Percentiles rank a stretch among this genome's conserved stretches.
Evolutionary conservation across 1,140 invertebrate genomes (phyloP).

Genomic region (Pseudomyrmex cubaensis): DNA sequence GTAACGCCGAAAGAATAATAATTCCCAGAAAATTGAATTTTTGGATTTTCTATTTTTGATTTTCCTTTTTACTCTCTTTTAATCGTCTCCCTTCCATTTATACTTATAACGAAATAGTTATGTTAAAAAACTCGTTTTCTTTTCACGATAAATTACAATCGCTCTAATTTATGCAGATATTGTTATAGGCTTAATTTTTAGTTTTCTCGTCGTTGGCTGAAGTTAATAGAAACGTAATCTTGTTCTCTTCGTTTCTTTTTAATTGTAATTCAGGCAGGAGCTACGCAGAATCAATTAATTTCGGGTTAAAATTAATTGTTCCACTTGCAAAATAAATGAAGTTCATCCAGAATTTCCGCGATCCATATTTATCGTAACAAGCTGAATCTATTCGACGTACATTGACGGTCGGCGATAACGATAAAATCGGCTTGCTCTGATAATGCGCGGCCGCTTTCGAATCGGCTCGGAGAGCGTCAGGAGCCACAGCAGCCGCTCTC

Average conservation of each 20-base stretch:
- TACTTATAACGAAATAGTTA: neutral
- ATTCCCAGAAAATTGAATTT: slow-evolving; percentile 37
- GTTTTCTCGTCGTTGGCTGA: slow-evolving; percentile 9
- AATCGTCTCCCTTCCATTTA: neutral
- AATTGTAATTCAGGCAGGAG: neutral
- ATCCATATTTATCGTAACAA: slow-evolving; percentile 2
- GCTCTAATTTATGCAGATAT: slow-evolving; percentile 1
- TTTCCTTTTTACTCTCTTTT: neutral
- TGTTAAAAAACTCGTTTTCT: slow-evolving; percentile 31
- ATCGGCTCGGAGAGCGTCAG: slow-evolving; percentile 48
- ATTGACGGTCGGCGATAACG: slow-evolving; percentile 29
- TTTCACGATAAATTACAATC: neutral
- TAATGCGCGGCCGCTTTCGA: slow-evolving; percentile 10
- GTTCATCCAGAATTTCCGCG: neutral
- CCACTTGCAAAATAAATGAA: too few relatives aligned
- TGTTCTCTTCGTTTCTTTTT: neutral
- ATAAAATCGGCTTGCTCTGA: slow-evolving; percentile 47
- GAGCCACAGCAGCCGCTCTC: slow-evolving; percentile 39
- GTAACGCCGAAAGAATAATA: slow-evolving; percentile 16
- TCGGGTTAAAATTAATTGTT: slow-evolving; percentile 17
- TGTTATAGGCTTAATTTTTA: slow-evolving; percentile 6
- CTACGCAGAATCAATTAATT: neutral
- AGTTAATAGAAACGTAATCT: slow-evolving; percentile 1
- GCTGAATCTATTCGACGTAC: neutral
- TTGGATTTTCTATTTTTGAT: neutral